Evolutionary conservation across 2,888 invertebrate genomes (phyloP).

Genomic region (Himalopsyche japonica): DNA sequence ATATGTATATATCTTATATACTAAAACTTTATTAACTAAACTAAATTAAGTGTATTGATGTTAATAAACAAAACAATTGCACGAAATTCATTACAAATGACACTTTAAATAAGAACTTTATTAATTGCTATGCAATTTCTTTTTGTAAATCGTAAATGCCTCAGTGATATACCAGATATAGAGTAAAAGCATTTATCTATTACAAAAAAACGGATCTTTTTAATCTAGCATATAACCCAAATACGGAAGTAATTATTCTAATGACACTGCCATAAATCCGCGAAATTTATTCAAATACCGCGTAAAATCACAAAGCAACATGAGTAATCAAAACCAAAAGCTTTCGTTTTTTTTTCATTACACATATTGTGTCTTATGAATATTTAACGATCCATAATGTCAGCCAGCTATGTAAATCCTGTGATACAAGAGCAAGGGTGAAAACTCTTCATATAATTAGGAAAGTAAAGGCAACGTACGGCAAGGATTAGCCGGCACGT

Average conservation of each 20-base stretch:
- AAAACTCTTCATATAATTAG: not conserved
- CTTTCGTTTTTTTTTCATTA: not conserved
- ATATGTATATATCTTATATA: no score
- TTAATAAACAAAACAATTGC: no score
- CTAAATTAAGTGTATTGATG: no score
- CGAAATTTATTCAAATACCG: not conserved
- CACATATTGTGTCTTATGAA: not conserved
- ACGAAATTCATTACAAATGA: no score
- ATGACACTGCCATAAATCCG: not conserved
- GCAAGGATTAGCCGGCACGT: slow-evolving; percentile 37
- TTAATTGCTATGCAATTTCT: not conserved
- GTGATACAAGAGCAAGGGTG: not conserved
- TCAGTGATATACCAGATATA: not conserved
- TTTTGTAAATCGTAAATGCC: not conserved
- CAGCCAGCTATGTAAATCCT: not conserved
- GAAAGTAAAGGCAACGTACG: slow-evolving; percentile 14
- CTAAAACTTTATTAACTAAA: no score
- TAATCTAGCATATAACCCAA: not conserved
- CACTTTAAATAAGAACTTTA: no score
- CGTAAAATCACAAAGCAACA: slow-evolving; percentile 1
- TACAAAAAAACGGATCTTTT: no score
- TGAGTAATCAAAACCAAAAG: not conserved
- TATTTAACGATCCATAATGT: not conserved
- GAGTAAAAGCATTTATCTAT: not conserved
- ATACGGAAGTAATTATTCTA: not conserved